Conservation (phyloP, 2,888 invertebrate genomes). For the Ellobium chinense region DNA sequence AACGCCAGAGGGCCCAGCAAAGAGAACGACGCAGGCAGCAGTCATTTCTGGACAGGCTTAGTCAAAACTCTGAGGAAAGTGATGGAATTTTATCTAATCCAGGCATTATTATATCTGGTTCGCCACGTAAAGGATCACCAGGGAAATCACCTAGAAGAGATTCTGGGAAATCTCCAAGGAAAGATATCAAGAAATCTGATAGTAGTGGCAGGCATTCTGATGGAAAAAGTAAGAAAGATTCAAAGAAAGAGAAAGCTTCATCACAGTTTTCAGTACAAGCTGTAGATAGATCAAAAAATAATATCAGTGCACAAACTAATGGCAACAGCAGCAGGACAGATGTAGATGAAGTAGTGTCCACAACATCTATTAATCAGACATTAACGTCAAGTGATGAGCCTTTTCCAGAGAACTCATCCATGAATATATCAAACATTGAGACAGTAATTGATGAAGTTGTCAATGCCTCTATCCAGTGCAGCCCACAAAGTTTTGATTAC, state of each 20-base stretch:
- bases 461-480: background rate
- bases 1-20: conserved; percentile 2
- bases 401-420: background rate
- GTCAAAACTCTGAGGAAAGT: background rate
- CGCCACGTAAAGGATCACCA: conserved; percentile 11
- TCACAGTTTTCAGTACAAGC: too few species aligned
- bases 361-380: background rate
- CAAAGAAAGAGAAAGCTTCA: background rate
- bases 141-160: background rate
- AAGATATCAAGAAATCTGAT: background rate
- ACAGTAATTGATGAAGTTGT: background rate
- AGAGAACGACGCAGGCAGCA: conserved; percentile 15
- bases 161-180: background rate
- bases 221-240: background rate
- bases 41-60: background rate
- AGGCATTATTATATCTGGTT: conserved; percentile 16
- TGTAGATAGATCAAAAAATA: background rate
- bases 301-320: background rate
- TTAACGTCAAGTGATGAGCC: too few species aligned
- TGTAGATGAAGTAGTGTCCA: conserved; percentile 4
- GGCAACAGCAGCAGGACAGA: background rate
- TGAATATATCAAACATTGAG: background rate
- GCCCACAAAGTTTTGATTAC: background rate
- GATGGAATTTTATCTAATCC: conserved; percentile 1
- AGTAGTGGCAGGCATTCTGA: background rate